Evolutionary conservation across 2,113 vertebrate genomes (phyloP), one percentile per base, ranked within the genome.

Genomic region (Phrynosoma blainvillii): DNA sequence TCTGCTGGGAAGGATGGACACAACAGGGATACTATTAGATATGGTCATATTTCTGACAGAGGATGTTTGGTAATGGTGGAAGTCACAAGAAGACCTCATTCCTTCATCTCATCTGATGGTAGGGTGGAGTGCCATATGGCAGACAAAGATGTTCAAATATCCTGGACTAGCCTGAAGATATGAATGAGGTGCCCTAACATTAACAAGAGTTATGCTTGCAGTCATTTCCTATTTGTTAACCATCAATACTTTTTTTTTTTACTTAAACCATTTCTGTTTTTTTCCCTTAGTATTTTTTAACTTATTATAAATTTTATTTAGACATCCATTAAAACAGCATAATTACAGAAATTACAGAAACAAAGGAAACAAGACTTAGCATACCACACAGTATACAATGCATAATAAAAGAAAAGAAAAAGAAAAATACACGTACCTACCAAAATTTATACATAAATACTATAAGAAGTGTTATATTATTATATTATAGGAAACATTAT

Each of bases 101-200:
- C 42, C 42, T 8, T 73, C 42, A 71, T 14, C 11, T 70, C 62
- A 16, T 21, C 3, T 66, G 3, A 10, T 78, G 36, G 42, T 86
- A 68, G 21, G 30, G 52, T 40, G 70, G 87, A 1, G 14, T 81
- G 25, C 40, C 85, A 65, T 36, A 40, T 40, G 77, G 25, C 9
- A 73, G n/a, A 80, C 77, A 12, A 78, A 25, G 11, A 0, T 0
- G 8, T 75, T 52, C 1, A 36, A 47, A 52, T 16, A 54, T 62
- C 7, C 20, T 6, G 3, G 32, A 80, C 25, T 2, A 40, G 62
- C 1, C 1, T 40, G 7, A 25, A 30, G 9, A 71, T 59, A 40
- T 80, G 68, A 81, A 59, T 62, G 1, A 30, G 16, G 13, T 42
- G 52, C 47, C 54, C 13, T 13, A 62, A 36, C 8, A 21, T 56